These are phyloP conservation scores for Labeo calbasu DNA, from an alignment of 2,797 vertebrate species.

Conservation along the genomic window DNA sequence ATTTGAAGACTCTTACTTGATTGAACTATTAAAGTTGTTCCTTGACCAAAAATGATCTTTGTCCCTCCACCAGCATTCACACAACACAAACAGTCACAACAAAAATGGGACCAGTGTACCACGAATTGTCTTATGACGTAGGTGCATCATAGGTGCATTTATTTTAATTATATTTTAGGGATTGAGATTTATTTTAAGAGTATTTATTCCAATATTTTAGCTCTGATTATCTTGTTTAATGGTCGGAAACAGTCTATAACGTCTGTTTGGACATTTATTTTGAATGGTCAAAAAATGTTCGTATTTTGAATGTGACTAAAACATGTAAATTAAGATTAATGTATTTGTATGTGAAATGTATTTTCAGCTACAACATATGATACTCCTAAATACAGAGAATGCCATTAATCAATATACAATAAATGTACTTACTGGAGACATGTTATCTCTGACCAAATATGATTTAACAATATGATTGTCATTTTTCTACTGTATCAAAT, in stretches of 20 bases:
- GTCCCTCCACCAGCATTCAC: conserved; percentile 28
- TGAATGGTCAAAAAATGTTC: not conserved
- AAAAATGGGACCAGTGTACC: conserved; percentile 5
- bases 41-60: conserved; percentile 51
- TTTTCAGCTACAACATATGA: not conserved
- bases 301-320: too few species aligned
- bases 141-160: too few species aligned
- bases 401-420: too few species aligned
- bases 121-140: not conserved
- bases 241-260: too few species aligned
- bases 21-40: conserved; percentile 38
- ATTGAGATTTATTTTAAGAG: not conserved
- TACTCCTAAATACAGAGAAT: too few species aligned
- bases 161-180: not conserved
- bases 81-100: conserved; percentile 21
- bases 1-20: conserved; percentile 49
- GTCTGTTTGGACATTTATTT: not conserved
- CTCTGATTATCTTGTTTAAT: too few species aligned
- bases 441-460: too few species aligned
- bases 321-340: not conserved
- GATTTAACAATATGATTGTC: too few species aligned
- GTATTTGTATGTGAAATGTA: not conserved
- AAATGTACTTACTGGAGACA: too few species aligned
- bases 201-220: too few species aligned
- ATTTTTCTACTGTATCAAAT: too few species aligned